phyloP scores from a whole-genome alignment of 2,888 invertebrate genomes.

The Agonopterix alstromeriana region DNA sequence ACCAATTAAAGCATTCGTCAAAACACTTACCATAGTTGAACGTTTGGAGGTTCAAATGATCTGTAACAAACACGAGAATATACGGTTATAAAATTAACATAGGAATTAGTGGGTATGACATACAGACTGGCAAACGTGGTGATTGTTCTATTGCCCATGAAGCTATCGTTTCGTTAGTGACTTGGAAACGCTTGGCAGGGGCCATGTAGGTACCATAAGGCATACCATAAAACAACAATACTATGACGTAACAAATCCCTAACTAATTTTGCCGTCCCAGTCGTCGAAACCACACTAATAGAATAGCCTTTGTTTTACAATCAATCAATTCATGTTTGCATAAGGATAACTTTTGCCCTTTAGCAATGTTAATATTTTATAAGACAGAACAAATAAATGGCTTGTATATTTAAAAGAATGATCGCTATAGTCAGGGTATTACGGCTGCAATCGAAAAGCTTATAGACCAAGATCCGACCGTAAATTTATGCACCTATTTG shows the following conservation, averaged over 20 bases:
- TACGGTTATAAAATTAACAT: slow-evolving; percentile 18
- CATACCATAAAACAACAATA: too few species aligned
- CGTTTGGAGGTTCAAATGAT: slow-evolving; percentile 1
- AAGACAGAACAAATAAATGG: too few species aligned
- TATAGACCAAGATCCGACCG: too few species aligned
- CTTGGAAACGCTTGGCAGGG: not conserved
- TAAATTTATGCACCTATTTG: too few species aligned
- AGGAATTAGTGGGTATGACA: slow-evolving; percentile 11
- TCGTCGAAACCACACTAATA: not conserved
- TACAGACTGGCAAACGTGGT: slow-evolving; percentile 5
- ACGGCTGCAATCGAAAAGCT: not conserved
- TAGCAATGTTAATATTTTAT: too few species aligned
- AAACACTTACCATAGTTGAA: slow-evolving; percentile 6
- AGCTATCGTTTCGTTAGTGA: slow-evolving; percentile 7
- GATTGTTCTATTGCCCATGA: slow-evolving; percentile 9
- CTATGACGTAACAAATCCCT: too few species aligned
- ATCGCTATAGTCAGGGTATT: not conserved
- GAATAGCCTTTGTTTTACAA: not conserved
- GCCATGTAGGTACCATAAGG: too few species aligned
- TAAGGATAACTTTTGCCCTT: too few species aligned
- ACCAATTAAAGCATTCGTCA: too few species aligned
- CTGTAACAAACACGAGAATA: slow-evolving; percentile 16
- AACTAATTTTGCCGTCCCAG: too few species aligned
- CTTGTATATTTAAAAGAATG: too few species aligned
- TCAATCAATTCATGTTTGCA: too few species aligned